Evolutionary conservation across 2,797 vertebrate genomes (phyloP), one percentile per base, ranked within the genome.

Genomic region (Acropternis orthonyx): DNA sequence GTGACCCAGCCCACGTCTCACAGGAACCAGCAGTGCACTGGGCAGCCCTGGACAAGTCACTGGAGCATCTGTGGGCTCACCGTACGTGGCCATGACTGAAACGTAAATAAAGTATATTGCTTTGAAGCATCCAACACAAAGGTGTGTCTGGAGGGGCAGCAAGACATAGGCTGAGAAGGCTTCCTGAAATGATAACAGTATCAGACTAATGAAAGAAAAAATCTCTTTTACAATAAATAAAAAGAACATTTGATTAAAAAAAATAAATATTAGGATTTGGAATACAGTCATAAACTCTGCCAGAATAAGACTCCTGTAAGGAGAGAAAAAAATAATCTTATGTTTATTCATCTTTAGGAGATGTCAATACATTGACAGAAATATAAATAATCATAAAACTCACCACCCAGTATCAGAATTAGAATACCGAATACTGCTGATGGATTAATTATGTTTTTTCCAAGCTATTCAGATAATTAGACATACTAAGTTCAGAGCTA

Each of bases 401-500:
- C 94, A 96, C 91, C 93, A 97, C 78, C 82, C 81, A 83, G 75
- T 95, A 97, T 82, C 84, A 94, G 95, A 97, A 92, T 83, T 81
- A 92, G 81, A 92, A 97, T 83, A 96, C 81, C 9, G 36, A 97
- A 95, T 97, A 93, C 74, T 96, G 89, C 94, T 96, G 97, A 98
- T 96, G 94, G 96, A 97, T 97, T 97, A 97, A 98, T 97, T 97
- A 96, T 93, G 92, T 77, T 91, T 96, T 96, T 97, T 97, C 73
- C 80, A 90, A 96, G 95, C 96, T 96, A 97, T 96, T 97, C 97
- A 97, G 95, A 96, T 97, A 98, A 98, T 98, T 97, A 97, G 95
- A 97, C 93, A 94, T 93, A 97, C 88, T 86, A 98, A 97, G 95
- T 97, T 97, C 93, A 97, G 94, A 94, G 95, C 93, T 97, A 93